These are phyloP conservation scores for Zosterops japonicus DNA, from an alignment of 2,113 vertebrate genomes.

Conservation along the genomic window DNA sequence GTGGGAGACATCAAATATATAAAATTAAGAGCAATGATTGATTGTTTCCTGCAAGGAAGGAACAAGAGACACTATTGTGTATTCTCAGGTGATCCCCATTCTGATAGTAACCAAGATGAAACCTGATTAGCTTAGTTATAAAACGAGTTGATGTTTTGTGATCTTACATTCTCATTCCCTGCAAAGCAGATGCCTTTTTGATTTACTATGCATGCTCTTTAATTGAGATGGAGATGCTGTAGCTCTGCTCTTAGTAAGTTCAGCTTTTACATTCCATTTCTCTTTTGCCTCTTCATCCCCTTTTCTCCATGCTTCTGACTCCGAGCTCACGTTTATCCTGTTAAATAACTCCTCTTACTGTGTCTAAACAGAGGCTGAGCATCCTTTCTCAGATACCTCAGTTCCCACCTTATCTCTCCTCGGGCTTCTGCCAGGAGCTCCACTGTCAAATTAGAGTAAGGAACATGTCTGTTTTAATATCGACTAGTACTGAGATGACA, in stretches of 20 bases:
- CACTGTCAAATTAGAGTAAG: constrained; percentile 32
- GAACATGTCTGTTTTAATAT: constrained; percentile 4
- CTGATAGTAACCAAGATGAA: not conserved
- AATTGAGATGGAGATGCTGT: constrained; percentile 38
- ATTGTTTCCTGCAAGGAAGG: not conserved
- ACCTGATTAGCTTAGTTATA: not conserved
- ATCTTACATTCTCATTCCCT: constrained; percentile 5
- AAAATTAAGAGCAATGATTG: not conserved
- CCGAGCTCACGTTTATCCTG: not conserved
- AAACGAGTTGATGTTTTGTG: not conserved
- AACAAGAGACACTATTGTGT: not conserved
- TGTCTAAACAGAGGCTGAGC: not conserved
- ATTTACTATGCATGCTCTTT: constrained; percentile 17
- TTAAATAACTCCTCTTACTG: not conserved
- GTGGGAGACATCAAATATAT: not conserved
- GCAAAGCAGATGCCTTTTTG: constrained; percentile 33
- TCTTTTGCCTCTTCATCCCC: not conserved
- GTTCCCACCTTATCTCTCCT: constrained; percentile 4
- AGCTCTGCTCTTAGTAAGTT: not conserved
- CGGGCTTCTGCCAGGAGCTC: not conserved
- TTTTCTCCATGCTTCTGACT: not conserved
- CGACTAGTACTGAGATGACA: not conserved
- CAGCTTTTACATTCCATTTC: constrained; percentile 5
- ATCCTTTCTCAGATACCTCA: constrained; percentile 7
- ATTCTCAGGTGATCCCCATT: constrained; percentile 10